Base-by-base conservation (phyloP, 2,888 invertebrate species). In the Sinopyrophorus schimmeli region DNA sequence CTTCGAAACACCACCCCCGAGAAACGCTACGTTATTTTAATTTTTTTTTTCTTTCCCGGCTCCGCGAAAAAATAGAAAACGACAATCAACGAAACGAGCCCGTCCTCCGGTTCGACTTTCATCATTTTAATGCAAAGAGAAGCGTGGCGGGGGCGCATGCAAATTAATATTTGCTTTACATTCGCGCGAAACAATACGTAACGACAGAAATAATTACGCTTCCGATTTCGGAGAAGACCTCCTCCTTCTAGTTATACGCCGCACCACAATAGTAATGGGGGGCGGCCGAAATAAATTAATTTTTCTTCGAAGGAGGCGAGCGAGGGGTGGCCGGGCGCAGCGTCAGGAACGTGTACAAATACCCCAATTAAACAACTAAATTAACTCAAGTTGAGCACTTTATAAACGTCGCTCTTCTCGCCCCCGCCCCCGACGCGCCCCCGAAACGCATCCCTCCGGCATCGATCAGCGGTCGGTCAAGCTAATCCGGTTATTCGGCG, bases 101-200 rank as follows among this genome's bases (percentile, higher is more conserved):
- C 9, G n/a, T 4, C 6, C 9, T 32, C 21, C 18, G 9, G 12
- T 20, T 14, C 21, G 11, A 32, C 20, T 32, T 32, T 32, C 10
- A 11, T 32, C 7, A 20, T 11, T 5, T 7, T 15, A 28, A 15
- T 5, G 14, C 27, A 2, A 21, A 9, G 9, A 21, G n/a, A 18
- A 16, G 16, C 17, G 10, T 18, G 9, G 16, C n/a, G n/a, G n/a
- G 18, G 18, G 17, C 17, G 17, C 24, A 48, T 48, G 42, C 41
- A 48, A 48, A 48, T 42, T 35, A 48, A 42, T 48, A 41, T 48
- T 48, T 48, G 41, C 48, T 42, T 48, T 48, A 40, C 31, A 37
- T 37, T 41, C 41, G 5, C 28, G n/a, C 11, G 35, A 41, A 42
- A 42, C 48, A 48, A 48, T 48, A 48, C 30, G 32, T 48, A 42